These are phyloP conservation scores for Agrilus biguttatus DNA, from an alignment of 2,888 invertebrate genomes.

Conservation along the genomic window DNA sequence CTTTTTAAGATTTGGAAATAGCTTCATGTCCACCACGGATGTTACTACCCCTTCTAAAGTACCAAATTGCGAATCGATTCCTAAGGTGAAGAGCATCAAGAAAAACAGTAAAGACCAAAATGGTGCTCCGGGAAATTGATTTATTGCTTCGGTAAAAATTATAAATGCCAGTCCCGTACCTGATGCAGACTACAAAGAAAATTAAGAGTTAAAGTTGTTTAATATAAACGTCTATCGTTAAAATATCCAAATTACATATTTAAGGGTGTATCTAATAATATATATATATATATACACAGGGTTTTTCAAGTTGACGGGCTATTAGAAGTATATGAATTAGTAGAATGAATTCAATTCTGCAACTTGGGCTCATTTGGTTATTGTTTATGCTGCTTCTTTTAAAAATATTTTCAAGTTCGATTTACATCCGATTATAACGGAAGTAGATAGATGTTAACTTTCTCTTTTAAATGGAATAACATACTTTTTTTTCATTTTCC, in stretches of 20 bases:
- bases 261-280: too few species aligned
- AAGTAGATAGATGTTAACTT: too few species aligned
- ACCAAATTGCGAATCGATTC: constrained; percentile 94
- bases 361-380: too few species aligned
- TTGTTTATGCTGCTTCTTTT: too few species aligned
- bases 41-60: constrained; percentile 93
- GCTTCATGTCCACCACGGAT: constrained; percentile 87
- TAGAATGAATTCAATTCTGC: too few species aligned
- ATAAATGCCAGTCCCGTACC: constrained; percentile 95
- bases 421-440: too few species aligned
- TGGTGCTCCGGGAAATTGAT: constrained; percentile 92
- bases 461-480: too few species aligned
- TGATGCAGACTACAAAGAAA: constrained; percentile 68
- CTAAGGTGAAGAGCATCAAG: constrained; percentile 90
- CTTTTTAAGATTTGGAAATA: constrained; percentile 82
- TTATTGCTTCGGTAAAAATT: constrained; percentile 95
- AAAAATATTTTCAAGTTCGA: too few species aligned
- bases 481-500: too few species aligned
- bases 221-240: not conserved
- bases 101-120: constrained; percentile 95
- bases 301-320: too few species aligned
- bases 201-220: constrained; percentile 7
- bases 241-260: not conserved
- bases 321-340: too few species aligned
- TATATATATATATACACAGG: too few species aligned